Conservation (phyloP, 1,140 invertebrate genomes). For the Orius laevigatus region DNA sequence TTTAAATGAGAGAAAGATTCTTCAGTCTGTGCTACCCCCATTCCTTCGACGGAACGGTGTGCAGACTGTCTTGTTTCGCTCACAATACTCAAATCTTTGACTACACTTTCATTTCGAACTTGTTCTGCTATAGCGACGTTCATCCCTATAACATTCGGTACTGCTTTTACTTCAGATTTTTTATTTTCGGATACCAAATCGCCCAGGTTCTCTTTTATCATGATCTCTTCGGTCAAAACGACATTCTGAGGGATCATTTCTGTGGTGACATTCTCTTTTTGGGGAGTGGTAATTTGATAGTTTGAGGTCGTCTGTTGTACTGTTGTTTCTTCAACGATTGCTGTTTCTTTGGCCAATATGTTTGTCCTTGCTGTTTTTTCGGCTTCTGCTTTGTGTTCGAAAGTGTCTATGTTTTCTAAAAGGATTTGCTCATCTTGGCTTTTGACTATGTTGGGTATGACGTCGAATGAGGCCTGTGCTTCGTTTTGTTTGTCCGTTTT, state of each 20-base stretch:
- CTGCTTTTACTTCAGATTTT: constrained; percentile 5
- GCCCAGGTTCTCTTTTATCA: constrained; percentile 18
- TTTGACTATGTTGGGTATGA: constrained; percentile 11
- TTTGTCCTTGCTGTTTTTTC: constrained; percentile 5
- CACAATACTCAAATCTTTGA: constrained; percentile 1
- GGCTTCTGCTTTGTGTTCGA: neutral
- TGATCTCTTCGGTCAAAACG: constrained; percentile 13
- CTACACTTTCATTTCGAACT: neutral
- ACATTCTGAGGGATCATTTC: constrained; percentile 12
- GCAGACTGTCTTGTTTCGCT: constrained; percentile 1
- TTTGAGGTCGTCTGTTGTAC: constrained; percentile 8
- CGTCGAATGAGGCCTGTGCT: constrained; percentile 10
- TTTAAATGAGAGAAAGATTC: neutral
- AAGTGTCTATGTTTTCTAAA: constrained; percentile 7
- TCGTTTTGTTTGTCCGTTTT: neutral
- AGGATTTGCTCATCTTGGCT: constrained; percentile 1
- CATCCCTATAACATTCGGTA: constrained; percentile 17
- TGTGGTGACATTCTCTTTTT: constrained; percentile 18
- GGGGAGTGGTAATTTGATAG: constrained; percentile 14
- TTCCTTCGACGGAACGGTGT: constrained; percentile 3
- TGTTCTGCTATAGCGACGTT: constrained; percentile 13
- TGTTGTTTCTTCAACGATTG: constrained; percentile 9
- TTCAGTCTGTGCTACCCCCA: constrained; percentile 6
- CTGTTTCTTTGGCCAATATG: constrained; percentile 9
- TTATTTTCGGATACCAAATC: constrained; percentile 9